Conservation (phyloP, 2,888 invertebrate genomes). For the Lamellibrachia columna region DNA sequence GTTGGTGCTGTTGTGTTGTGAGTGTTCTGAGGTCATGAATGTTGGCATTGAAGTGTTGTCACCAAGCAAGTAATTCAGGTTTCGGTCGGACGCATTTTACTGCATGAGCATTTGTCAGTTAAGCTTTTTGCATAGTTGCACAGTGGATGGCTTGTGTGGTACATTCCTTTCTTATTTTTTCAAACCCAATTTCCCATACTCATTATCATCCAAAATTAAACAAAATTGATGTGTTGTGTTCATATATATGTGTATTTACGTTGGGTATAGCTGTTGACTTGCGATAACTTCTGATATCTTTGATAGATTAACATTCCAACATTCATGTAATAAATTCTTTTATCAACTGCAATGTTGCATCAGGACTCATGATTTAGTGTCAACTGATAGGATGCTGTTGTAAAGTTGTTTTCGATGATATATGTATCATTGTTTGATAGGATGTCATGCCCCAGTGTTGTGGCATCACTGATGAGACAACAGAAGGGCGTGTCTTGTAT, state of each 20-base stretch:
- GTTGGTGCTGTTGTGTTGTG: not conserved
- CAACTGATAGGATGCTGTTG: not conserved
- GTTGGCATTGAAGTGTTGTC: not conserved
- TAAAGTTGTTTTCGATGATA: not conserved
- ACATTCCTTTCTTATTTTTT: not conserved
- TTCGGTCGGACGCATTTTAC: not conserved
- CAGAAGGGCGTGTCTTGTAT: no score
- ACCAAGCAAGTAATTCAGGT: conserved; percentile 2
- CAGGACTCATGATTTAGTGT: not conserved
- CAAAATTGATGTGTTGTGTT: not conserved
- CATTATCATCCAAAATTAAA: not conserved
- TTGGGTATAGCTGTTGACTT: not conserved
- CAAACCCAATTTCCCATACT: not conserved
- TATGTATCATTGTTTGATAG: not conserved
- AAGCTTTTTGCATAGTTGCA: not conserved
- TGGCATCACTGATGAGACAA: not conserved
- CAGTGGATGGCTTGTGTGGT: not conserved
- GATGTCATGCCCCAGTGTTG: not conserved
- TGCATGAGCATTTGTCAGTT: not conserved
- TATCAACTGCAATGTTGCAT: not conserved
- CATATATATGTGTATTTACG: not conserved
- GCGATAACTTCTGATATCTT: not conserved
- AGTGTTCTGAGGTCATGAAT: not conserved
- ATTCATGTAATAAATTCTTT: not conserved
- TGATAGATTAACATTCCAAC: not conserved